A percentile compares a stretch with the other conserved stretches of the same genome.
Evolutionary conservation across 2,113 vertebrate genomes (phyloP).

Genomic region (Mustela lutreola): DNA sequence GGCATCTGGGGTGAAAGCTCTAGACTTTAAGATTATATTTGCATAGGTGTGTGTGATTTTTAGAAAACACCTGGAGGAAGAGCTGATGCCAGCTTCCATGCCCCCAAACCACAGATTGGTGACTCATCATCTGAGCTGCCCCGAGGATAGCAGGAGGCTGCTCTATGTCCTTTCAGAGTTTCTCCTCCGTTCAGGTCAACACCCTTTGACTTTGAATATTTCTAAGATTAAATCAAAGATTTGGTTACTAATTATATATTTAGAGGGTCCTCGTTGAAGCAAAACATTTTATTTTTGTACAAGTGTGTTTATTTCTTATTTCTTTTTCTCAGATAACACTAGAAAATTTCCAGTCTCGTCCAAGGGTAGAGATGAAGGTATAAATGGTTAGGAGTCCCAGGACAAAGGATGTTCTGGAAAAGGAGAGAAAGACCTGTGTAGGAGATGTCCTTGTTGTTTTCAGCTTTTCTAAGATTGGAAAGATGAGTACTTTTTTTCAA

Average conservation of each 20-base stretch:
- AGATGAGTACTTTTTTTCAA: neutral
- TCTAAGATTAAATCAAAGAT: constrained; percentile 28
- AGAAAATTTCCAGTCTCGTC: neutral
- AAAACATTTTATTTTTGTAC: neutral
- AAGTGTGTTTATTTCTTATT: neutral
- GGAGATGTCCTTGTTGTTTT: neutral
- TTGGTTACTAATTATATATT: neutral
- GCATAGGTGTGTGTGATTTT: constrained; percentile 1
- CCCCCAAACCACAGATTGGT: neutral
- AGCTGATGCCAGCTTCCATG: neutral
- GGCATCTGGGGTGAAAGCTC: neutral
- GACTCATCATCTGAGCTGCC: neutral
- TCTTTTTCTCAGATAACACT: neutral
- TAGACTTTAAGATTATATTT: neutral
- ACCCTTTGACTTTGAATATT: neutral
- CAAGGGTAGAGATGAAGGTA: neutral
- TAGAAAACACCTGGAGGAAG: constrained; percentile 33
- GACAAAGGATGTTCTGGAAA: neutral
- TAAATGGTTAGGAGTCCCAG: neutral
- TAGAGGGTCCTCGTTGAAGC: neutral
- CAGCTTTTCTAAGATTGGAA: neutral
- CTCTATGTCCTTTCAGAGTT: neutral
- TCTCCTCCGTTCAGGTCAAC: neutral
- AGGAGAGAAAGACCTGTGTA: neutral
- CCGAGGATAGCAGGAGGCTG: neutral